Percentiles rank a stretch among this genome's conserved stretches.
Evolutionary conservation across 1,140 invertebrate genomes (phyloP).

Genomic region (Drosophila insularis): DNA sequence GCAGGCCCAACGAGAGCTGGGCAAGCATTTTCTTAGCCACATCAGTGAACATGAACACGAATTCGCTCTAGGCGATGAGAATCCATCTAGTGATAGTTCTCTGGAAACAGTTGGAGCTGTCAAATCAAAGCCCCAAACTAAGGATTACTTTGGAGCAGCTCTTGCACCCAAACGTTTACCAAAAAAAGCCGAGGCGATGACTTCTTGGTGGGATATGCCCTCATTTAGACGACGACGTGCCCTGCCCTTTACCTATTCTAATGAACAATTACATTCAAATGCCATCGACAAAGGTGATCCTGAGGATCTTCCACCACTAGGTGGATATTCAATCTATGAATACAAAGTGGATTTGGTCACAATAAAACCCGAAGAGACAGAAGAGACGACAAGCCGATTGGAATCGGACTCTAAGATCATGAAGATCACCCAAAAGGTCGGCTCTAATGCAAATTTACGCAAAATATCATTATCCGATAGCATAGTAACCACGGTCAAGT

Average conservation of each 20-base stretch:
- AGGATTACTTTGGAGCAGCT: constrained; percentile 39
- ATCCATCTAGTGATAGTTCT: constrained; percentile 8
- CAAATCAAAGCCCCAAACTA: constrained; percentile 4
- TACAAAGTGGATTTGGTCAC: constrained; percentile 50
- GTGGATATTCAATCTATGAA: constrained; percentile 47
- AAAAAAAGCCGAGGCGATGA: constrained; percentile 36
- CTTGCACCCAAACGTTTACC: constrained; percentile 22
- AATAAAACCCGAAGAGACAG: background rate
- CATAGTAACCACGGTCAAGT: constrained; percentile 62
- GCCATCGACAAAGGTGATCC: constrained; percentile 64
- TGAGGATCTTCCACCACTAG: constrained; percentile 55
- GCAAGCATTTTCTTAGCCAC: constrained; percentile 67
- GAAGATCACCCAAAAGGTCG: constrained; percentile 38
- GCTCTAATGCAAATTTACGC: background rate
- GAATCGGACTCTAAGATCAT: constrained; percentile 52
- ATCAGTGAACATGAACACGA: constrained; percentile 59
- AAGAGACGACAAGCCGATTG: background rate
- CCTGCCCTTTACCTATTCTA: constrained; percentile 16
- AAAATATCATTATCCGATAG: constrained; percentile 44
- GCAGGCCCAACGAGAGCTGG: constrained; percentile 63
- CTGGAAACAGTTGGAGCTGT: background rate
- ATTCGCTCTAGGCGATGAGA: constrained; percentile 39
- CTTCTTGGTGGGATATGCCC: constrained; percentile 73
- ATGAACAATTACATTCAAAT: constrained; percentile 51
- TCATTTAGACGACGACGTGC: constrained; percentile 55